Base-by-base conservation (phyloP, 2,797 vertebrate species). In the Eospalax fontanierii region DNA sequence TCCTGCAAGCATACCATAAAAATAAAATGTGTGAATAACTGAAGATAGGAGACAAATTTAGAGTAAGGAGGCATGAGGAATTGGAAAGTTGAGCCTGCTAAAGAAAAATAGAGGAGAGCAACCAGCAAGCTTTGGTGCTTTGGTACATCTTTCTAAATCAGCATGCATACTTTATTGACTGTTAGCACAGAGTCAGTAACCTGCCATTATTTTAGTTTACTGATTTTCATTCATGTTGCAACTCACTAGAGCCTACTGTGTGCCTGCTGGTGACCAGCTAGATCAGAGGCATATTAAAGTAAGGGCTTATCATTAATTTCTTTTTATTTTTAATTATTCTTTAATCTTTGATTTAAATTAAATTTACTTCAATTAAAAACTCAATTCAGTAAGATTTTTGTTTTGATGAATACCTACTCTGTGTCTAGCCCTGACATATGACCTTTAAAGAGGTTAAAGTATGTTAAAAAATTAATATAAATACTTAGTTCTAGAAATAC, bases 341-440 rank as follows among this genome's bases (percentile, higher is more conserved):
- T 87, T 92, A 19, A 88, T 74, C 28, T 92, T 33, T 85, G 8
- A 84, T 93, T 96, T 86, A 66, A 97, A 86, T 87, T 78, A 6
- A 74, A 14, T 35, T 82, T 35, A 73, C 38, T 76, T 66, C 21
- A 95, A 24, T 76, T 85, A 63, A 71, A 93, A 93, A 46, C 57
- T 74, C 61, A 82, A 89, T 30, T 2, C 78, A 94, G n/a, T 43
- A 66, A 61, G 12, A 54, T 54, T 54, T 54, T 33, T 50, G 59
- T 88, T 93, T 87, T 89, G 21, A 57, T 87, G 54, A 76, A 18
- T 87, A 35, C 38, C 35, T 88, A 71, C 19, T 90, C 1, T 75
- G 22, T 73, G 1, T 54, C 1, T 79, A 59, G 6, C 35, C 65
- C 57, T 86, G 30, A 11, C 14, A 19, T 43, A 79, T 59, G 40